Evolutionary conservation across 2,113 vertebrate species (phyloP), one percentile per base, ranked within the genome.

Genomic region (Odocoileus hemionus): DNA sequence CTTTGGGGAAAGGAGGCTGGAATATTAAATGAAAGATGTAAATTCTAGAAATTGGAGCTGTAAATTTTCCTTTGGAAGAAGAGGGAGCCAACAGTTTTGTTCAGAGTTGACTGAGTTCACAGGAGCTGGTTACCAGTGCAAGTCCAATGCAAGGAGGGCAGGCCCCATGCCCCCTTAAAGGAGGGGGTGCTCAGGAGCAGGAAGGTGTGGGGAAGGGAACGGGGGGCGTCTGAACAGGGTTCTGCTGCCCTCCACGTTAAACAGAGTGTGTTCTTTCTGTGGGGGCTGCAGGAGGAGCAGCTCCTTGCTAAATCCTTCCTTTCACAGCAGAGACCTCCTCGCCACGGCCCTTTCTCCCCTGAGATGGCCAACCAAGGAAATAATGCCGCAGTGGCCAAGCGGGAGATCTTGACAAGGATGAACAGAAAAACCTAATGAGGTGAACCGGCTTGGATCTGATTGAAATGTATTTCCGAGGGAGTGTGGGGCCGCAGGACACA

Each of bases 11-110:
- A 82, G 90, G 57, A 96, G 2, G 28, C 78, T 97, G 80, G 64
- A 97, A 96, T 96, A 96, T 92, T 96, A 97, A 98, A 97, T 97
- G 94, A 97, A 97, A 98, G 97, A 97, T 97, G 96, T 97, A 97
- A 98, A 96, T 97, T 95, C 87, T 94, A 36, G 85, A 98, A 98
- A 98, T 98, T 98, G 70, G 80, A 95, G 82, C 82, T 15, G n/a
- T 97, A 97, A 97, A 98, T 97, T 88, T 79, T 95, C 92, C 96
- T n/a, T 64, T 58, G 87, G 43, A 94, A 60, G 74, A 91, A 97
- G 64, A 79, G 6, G 14, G 54, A 96, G 86, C 67, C 87, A 83
- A 19, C 23, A 13, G 87, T 47, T 57, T 74, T 57, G 54, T 60
- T 79, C 17, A 5, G 47, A 95, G 86, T 23, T 39, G 84, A 50